Base-by-base conservation (phyloP, 2,888 invertebrate genomes). In the Nebria brevicollis region DNA sequence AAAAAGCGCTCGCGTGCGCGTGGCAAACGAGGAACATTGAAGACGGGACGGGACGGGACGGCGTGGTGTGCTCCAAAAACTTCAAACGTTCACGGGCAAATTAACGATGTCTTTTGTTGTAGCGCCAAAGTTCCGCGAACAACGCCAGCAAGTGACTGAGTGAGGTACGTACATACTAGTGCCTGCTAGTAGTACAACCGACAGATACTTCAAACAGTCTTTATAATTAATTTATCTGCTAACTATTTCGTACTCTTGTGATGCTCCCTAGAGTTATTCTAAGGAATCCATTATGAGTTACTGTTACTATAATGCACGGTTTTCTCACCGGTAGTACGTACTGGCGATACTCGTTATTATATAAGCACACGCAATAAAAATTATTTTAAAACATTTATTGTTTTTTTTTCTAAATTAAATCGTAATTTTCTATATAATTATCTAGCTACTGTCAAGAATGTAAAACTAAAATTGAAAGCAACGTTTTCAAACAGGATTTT, bases 121-220 rank as follows among this genome's bases (percentile, higher is more conserved):
- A 77, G 68, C 26, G 64, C 72, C 34, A 72, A 68, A 66, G 34
- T 77, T 77, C 66, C 70, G 68, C 68, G 25, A 66, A 41, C 54
- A 77, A 8, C 68, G 15, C 20, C 6, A 25, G 13, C 68, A 15
- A 68, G 26, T 25, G 26, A 34, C 34, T 25, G 72, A 72, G 34
- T 11, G 26, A 72, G 54, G 54, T 54, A n/a, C n/a, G n/a, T n/a
- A n/a, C n/a, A n/a, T n/a, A 54, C 54, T 54, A 54, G 11, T 54
- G 13, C 54, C 43, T 43, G 43, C 43, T 10, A 43, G 7, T 43
- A 43, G 2, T 54, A 54, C 54, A 20, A 68, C 68, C 20, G 8
- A n/a, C 26, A 78, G 78, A 78, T 78, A 78, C 78, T 78, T 78
- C 73, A 78, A 78, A 74, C 74, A 78, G 78, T 74, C 74, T 78